phyloP scores from a whole-genome alignment of 1,140 invertebrate genomes.

The Drosophila seguyi region DNA sequence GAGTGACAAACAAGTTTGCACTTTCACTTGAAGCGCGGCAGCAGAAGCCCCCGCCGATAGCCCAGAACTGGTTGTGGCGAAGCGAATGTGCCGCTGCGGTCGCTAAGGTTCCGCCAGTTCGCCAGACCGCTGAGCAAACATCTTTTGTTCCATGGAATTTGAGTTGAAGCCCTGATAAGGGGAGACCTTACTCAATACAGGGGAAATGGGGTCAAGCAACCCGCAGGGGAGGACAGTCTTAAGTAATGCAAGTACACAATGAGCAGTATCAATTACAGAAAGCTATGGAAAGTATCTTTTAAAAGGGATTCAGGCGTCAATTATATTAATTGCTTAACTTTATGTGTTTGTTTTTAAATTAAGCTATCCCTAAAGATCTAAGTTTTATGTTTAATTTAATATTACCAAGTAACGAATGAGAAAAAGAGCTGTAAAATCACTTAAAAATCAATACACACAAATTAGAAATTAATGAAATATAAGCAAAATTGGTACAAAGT shows the following conservation, averaged over 20 bases:
- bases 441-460: neutral
- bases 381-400: neutral
- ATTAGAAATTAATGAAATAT: neutral
- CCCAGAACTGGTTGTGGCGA: conserved; percentile 45
- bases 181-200: conserved; percentile 28
- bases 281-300: neutral
- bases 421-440: neutral
- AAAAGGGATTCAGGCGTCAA: neutral
- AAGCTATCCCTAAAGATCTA: neutral
- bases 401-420: neutral
- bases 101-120: conserved; percentile 13
- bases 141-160: conserved; percentile 26
- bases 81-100: conserved; percentile 13
- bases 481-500: neutral
- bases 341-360: neutral
- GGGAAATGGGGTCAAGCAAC: conserved; percentile 24
- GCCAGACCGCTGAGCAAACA: conserved; percentile 24
- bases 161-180: conserved; percentile 16
- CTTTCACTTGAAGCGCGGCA: conserved; percentile 30
- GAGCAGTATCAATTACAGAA: neutral
- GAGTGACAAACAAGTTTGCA: conserved; percentile 38
- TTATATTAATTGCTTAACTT: neutral
- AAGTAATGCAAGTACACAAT: no score
- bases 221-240: neutral
- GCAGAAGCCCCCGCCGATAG: conserved; percentile 23